Conservation (phyloP, 2,113 vertebrate genomes). For the Catharus bicknelli region DNA sequence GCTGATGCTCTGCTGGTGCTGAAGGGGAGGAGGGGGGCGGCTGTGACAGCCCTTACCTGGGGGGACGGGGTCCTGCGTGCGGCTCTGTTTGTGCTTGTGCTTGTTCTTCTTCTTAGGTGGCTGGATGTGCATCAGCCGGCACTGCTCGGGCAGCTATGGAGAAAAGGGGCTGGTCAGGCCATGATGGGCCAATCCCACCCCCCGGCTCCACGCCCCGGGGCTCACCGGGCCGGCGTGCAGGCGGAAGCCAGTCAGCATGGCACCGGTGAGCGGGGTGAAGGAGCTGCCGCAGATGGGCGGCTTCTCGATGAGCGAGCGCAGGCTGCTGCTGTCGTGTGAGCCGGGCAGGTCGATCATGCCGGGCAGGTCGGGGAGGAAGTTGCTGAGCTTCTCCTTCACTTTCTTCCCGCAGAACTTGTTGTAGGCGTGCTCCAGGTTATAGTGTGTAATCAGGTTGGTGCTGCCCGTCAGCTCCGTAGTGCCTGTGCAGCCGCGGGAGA, state of each 20-base stretch:
- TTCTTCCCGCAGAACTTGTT: constrained; percentile 98
- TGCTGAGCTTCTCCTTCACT: constrained; percentile 98
- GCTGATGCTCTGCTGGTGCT: rapidly evolving
- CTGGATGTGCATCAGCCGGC: constrained; percentile 96
- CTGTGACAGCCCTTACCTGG: constrained; percentile 78
- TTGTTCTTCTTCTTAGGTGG: constrained; percentile 98
- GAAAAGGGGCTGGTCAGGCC: not conserved
- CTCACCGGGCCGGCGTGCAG: constrained; percentile 94
- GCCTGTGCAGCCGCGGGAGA: constrained; percentile 64
- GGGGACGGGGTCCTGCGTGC: constrained; percentile 91
- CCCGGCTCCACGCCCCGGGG: rapidly evolving
- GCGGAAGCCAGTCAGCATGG: constrained; percentile 92
- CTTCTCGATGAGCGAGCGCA: constrained; percentile 94
- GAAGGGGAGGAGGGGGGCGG: rapidly evolving
- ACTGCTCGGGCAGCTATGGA: constrained; percentile 90
- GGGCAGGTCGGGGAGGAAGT: constrained; percentile 95
- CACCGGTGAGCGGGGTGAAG: constrained; percentile 92
- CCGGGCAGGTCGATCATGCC: constrained; percentile 97
- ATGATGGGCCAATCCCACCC: rapidly evolving
- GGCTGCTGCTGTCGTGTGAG: constrained; percentile 92
- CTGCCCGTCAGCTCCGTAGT: constrained; percentile 93
- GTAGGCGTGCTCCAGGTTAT: constrained; percentile 94
- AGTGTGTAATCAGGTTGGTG: constrained; percentile 96
- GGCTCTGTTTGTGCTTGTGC: constrained; percentile 94
- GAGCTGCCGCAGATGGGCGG: constrained; percentile 93